These are phyloP conservation scores for Lottia gigantea DNA, from an alignment of 2,888 invertebrate genomes.

Conservation along the genomic window DNA sequence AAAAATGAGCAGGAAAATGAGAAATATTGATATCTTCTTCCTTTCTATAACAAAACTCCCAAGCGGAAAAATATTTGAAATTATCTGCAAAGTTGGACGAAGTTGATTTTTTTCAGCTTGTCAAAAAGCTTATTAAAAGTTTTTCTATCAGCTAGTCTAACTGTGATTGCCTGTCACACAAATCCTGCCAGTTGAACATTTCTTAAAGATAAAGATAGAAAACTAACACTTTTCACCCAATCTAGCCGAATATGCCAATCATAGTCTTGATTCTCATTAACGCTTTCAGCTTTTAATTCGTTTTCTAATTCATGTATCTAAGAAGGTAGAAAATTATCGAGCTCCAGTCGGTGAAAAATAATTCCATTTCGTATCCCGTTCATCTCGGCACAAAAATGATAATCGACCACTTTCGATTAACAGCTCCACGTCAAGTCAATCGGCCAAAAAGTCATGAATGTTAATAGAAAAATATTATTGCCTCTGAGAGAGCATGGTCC, in stretches of 20 bases:
- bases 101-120: neutral
- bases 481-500: constrained; percentile 1
- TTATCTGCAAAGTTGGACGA: neutral
- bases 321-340: constrained; percentile 23
- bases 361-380: constrained; percentile 14
- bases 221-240: constrained; percentile 36
- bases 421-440: constrained; percentile 20
- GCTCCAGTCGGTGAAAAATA: constrained; percentile 15
- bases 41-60: neutral
- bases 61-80: neutral
- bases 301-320: constrained; percentile 31
- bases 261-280: constrained; percentile 39
- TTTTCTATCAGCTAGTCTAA: constrained; percentile 2
- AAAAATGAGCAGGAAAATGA: neutral
- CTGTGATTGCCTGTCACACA: constrained; percentile 20
- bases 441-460: constrained; percentile 32
- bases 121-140: constrained; percentile 11
- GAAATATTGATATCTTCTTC: constrained; percentile 8
- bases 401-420: constrained; percentile 25
- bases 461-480: constrained; percentile 37
- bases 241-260: constrained; percentile 36
- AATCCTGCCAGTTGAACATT: constrained; percentile 29
- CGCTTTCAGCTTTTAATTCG: constrained; percentile 34
- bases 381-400: constrained; percentile 25
- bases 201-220: constrained; percentile 36